These are phyloP conservation scores for Apodemus speciosus DNA, from an alignment of 2,113 vertebrate species.

Conservation along the genomic window DNA sequence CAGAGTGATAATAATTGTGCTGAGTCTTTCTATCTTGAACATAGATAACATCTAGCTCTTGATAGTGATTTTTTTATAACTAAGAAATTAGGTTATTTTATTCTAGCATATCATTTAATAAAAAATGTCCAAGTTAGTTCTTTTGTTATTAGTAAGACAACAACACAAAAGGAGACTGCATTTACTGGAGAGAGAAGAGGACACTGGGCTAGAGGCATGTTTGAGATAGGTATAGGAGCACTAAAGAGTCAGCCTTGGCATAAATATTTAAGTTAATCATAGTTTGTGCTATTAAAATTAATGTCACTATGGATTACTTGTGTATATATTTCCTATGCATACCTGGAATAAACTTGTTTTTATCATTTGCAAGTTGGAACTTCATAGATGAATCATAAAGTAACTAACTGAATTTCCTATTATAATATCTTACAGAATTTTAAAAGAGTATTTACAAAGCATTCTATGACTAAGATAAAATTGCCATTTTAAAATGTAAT, in stretches of 20 bases:
- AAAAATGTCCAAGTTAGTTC: not conserved
- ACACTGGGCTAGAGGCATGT: not conserved
- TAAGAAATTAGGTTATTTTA: not conserved
- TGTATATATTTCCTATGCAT: not conserved
- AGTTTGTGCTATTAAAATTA: not conserved
- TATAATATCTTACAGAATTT: not conserved
- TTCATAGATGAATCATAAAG: not conserved
- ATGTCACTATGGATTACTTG: not conserved
- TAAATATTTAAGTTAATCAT: not conserved
- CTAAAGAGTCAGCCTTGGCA: not conserved
- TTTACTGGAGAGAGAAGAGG: not conserved
- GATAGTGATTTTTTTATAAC: not conserved
- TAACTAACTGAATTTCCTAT: not conserved
- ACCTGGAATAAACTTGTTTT: not conserved
- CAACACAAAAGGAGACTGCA: not conserved
- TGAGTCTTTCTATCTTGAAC: not conserved
- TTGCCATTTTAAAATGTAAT: not conserved
- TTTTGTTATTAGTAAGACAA: not conserved
- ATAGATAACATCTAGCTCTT: not conserved
- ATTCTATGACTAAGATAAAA: not conserved
- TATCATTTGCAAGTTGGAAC: not conserved
- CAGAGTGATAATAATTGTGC: not conserved
- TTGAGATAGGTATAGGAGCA: not conserved
- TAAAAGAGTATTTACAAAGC: not conserved
- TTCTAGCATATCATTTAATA: not conserved